Base-by-base conservation (phyloP, 2,113 vertebrate species). In the Cynopterus brachyotis region DNA sequence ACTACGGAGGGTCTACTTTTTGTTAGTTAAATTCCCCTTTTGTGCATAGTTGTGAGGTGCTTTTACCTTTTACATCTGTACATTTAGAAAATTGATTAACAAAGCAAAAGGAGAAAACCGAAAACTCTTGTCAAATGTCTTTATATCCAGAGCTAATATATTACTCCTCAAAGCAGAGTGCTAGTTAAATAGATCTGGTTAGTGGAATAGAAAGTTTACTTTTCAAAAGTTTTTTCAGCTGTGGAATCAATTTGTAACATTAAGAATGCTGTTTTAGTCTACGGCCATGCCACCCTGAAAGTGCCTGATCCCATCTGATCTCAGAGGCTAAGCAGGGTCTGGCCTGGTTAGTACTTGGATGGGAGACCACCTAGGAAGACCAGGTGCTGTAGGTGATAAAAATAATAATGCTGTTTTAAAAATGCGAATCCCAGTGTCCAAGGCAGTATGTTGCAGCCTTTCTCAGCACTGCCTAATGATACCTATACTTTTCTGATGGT, bases 71-170 rank as follows among this genome's bases (percentile, higher is more conserved):
- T 87, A 42, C 10, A 37, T 75, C 64, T 92, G 35, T 55, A n/a
- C 30, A n/a, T 90, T 94, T 53, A 45, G 93, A 96, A 89, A 20
- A 45, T 45, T 24, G 69, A 75, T 35, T 80, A 84, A 59, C n/a
- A 87, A 83, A 37, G 20, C 13, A 30, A 50, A 67, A 64, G 55
- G 57, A 79, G 60, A 72, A 96, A 81, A 73, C 6, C 89, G 35
- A 59, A 89, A 70, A 50, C 22, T 26, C 55, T 42, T 89, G 28
- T 26, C 67, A 91, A 67, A 64, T 10, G 55, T 81, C 57, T 92
- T 84, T n/a, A 26, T 55, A 64, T 1, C 37, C 42, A 53, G 28
- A 81, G 64, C 24, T 81, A 64, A 81, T 76, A 55, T 9, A 47
- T 19, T 69, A 72, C 26, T 82, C 28, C 32, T 82, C 55, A 95